Evolutionary conservation across 2,888 invertebrate species (phyloP).

Genomic region (Elegia similella): DNA sequence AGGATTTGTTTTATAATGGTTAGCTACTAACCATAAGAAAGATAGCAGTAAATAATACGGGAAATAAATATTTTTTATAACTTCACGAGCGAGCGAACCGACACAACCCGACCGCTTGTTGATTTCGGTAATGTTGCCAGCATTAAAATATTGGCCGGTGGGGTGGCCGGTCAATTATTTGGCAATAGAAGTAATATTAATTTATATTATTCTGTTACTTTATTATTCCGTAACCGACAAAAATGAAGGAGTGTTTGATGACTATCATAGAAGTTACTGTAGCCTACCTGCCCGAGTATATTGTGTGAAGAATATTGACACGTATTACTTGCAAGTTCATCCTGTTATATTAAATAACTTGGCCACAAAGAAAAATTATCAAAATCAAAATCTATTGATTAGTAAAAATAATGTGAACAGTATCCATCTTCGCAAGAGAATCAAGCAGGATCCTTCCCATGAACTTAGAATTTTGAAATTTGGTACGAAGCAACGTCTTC

Average conservation of each 20-base stretch:
- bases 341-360: too few species aligned
- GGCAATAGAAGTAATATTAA: not conserved
- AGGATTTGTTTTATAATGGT: not conserved
- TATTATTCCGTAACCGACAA: not conserved
- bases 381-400: too few species aligned
- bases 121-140: conserved; percentile 63
- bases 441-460: too few species aligned
- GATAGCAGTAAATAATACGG: conserved; percentile 12
- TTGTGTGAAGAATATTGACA: too few species aligned
- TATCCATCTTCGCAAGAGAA: too few species aligned
- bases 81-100: conserved; percentile 31
- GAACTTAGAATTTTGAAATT: too few species aligned
- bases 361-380: too few species aligned
- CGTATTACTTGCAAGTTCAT: too few species aligned
- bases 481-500: too few species aligned
- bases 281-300: too few species aligned
- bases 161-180: not conserved
- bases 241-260: not conserved
- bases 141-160: conserved; percentile 4
- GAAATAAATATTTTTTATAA: conserved; percentile 17
- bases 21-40: not conserved
- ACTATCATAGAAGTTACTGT: too few species aligned
- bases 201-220: not conserved
- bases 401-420: too few species aligned
- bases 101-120: conserved; percentile 63